Percentiles rank a stretch among this genome's conserved stretches.
Evolutionary conservation across 2,888 invertebrate species (phyloP).

Genomic region (Latheticus oryzae): DNA sequence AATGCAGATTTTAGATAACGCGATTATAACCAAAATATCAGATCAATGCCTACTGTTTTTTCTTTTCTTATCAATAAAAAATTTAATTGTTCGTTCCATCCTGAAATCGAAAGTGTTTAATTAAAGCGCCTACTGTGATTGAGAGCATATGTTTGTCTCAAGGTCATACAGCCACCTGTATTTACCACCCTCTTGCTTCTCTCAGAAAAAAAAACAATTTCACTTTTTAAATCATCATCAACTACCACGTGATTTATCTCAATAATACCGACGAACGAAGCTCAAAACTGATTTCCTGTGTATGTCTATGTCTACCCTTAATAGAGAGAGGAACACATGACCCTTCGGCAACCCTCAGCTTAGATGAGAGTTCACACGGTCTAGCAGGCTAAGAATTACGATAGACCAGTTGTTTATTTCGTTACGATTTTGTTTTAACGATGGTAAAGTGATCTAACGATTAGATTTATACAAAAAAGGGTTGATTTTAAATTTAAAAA

Average conservation of each 20-base stretch:
- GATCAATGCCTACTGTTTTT: too few relatives aligned
- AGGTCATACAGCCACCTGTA: conserved; percentile 38
- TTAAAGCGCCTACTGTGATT: too few relatives aligned
- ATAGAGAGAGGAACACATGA: conserved; percentile 41
- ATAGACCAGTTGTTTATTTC: conserved; percentile 22
- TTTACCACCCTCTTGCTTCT: conserved; percentile 47
- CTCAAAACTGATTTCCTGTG: conserved; percentile 34
- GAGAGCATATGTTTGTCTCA: too few relatives aligned
- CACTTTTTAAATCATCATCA: conserved; percentile 15
- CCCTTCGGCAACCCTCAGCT: conserved; percentile 51
- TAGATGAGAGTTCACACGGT: conserved; percentile 58
- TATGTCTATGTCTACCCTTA: conserved; percentile 38
- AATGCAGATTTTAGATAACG: too few relatives aligned
- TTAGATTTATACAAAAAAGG: too few relatives aligned
- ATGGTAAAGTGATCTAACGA: too few relatives aligned
- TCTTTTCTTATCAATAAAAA: too few relatives aligned
- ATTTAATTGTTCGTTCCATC: too few relatives aligned
- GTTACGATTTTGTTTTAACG: not conserved
- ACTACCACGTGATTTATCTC: conserved; percentile 25
- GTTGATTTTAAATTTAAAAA: not conserved
- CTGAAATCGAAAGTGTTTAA: too few relatives aligned
- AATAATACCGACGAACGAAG: conserved; percentile 5
- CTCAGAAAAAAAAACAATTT: conserved; percentile 24
- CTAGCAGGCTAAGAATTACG: conserved; percentile 39
- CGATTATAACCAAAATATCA: too few relatives aligned